These are phyloP conservation scores for Ictalurus punctatus DNA, from an alignment of 2,113 vertebrate species.

Conservation along the genomic window DNA sequence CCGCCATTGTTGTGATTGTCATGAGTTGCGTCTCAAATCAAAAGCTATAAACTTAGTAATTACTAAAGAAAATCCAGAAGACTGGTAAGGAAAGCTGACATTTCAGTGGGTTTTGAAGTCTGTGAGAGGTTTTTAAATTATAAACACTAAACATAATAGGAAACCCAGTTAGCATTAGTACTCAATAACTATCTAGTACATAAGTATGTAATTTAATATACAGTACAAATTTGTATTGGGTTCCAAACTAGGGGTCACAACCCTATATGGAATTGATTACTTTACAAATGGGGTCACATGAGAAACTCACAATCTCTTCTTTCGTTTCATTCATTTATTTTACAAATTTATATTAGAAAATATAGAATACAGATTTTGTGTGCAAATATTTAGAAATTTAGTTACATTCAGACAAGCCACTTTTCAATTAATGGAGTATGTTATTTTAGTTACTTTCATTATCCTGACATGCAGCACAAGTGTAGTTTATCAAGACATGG, in stretches of 20 bases:
- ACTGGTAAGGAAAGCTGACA: neutral
- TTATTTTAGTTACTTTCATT: no score
- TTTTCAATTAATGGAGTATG: no score
- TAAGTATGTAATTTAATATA: neutral
- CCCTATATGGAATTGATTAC: neutral
- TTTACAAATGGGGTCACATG: neutral
- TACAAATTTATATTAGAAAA: neutral
- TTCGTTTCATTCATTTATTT: neutral
- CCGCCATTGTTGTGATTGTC: neutral
- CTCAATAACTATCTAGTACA: neutral
- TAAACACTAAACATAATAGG: neutral
- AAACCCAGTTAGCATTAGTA: neutral
- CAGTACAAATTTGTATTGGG: neutral
- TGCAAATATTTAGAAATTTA: neutral
- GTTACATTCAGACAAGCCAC: neutral
- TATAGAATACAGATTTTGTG: neutral
- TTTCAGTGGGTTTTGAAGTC: neutral
- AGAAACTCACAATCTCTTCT: neutral
- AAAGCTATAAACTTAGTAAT: neutral
- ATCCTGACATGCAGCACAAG: neutral
- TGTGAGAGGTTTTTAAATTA: neutral
- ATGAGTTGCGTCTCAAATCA: neutral
- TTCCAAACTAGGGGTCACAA: neutral
- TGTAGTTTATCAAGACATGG: neutral
- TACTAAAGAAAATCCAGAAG: neutral